Evolutionary conservation across 2,888 invertebrate species (phyloP), one percentile per base, ranked within the genome.

Genomic region (Listrodromus nycthemerus): DNA sequence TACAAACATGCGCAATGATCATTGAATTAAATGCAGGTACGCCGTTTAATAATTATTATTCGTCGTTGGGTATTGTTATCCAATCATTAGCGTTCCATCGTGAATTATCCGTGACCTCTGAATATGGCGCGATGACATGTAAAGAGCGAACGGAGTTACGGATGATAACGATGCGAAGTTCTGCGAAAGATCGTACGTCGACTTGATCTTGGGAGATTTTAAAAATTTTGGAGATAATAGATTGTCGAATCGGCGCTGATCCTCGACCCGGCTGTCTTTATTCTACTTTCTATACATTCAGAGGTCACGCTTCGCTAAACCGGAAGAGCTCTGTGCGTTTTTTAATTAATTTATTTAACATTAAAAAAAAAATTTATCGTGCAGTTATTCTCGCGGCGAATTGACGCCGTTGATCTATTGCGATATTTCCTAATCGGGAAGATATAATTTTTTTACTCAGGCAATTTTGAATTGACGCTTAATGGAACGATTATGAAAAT

Each of bases 61-160:
- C 10, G 1, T 61, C 61, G 30, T 61, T 48, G 16, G 33, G 33
- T 69, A 69, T 69, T 52, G 33, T 69, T 71, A 58, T 71, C 45
- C n/a, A 21, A 55, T n/a, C 71, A 55, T 58, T 24, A 69, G 30
- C 19, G 30, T n/a, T 19, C 37, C 55, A 7, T 41, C 37, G 16
- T 41, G 24, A 41, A 19, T 61, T 45, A 19, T 45, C 45, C 61
- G n/a, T 30, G 37, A 58, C 41, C 55, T 58, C 37, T 21, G 37
- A 71, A 71, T 24, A 58, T 71, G 41, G 58, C 37, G 41, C 71
- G 55, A 41, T 71, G 16, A 37, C 24, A 24, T 24, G 55, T 55
- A 24, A 21, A 19, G 55, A 21, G 21, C 19, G 55, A n/a, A 37
- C 16, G 16, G 48, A 50, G n/a, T 33, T 63, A 13, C 45, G 50